A percentile compares a stretch with the other conserved stretches of the same genome.
Evolutionary conservation across 2,113 vertebrate species (phyloP).

Genomic region (Xyrauchen texanus): DNA sequence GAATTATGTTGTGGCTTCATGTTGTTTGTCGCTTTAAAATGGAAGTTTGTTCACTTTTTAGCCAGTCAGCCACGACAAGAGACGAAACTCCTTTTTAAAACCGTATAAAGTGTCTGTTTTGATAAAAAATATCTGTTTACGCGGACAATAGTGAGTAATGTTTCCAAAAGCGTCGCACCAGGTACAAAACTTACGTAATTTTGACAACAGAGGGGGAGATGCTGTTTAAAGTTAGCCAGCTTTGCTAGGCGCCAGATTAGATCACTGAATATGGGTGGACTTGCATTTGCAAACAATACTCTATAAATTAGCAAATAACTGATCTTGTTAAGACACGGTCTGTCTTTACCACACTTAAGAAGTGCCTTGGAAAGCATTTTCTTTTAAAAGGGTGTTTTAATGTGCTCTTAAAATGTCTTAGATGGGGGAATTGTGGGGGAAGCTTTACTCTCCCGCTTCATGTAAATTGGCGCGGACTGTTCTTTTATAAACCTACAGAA

Average conservation of each 20-base stretch:
- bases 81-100: not conserved
- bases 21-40: not conserved
- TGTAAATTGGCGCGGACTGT: slow-evolving; percentile 92
- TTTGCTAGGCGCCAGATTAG: slow-evolving; percentile 41
- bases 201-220: not conserved
- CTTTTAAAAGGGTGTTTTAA: not conserved
- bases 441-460: slow-evolving; percentile 71
- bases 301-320: not conserved
- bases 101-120: not conserved
- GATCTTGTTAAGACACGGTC: not conserved
- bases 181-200: not conserved
- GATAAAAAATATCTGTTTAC: not conserved
- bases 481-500: slow-evolving; percentile 59
- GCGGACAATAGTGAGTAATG: too few relatives aligned
- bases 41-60: not conserved
- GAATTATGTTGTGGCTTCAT: not conserved
- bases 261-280: slow-evolving; percentile 14
- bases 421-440: slow-evolving; percentile 47
- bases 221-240: slow-evolving; percentile 20
- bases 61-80: not conserved
- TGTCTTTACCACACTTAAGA: too few relatives aligned
- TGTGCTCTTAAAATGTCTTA: not conserved
- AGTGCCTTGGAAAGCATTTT: too few relatives aligned
- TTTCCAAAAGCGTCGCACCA: too few relatives aligned
- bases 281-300: not conserved